Percentiles rank a stretch among this genome's conserved stretches.
phyloP scores from a whole-genome alignment of 2,888 invertebrate species.

The Lordiphosa fenestrarum region DNA sequence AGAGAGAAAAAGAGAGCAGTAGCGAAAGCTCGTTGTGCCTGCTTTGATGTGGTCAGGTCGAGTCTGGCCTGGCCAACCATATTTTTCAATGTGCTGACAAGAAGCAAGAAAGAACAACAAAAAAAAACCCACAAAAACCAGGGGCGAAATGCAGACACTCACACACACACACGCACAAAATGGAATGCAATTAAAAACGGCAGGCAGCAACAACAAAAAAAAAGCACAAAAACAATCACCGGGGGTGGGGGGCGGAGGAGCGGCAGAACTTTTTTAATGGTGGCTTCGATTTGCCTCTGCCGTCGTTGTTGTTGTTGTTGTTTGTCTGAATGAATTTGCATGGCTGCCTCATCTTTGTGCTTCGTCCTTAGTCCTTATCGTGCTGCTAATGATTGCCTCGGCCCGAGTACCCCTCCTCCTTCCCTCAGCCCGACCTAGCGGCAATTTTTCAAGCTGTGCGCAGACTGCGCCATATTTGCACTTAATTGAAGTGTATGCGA shows the following conservation, averaged over 20 bases:
- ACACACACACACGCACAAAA: slow-evolving; percentile 47
- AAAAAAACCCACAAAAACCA: slow-evolving; percentile 25
- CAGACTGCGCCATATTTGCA: slow-evolving; percentile 74
- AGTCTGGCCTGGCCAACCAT: slow-evolving; percentile 45
- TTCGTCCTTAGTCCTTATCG: slow-evolving; percentile 39
- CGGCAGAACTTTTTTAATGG: slow-evolving; percentile 67
- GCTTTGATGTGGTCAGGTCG: slow-evolving; percentile 30
- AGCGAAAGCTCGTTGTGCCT: slow-evolving; percentile 16
- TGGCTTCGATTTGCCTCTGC: slow-evolving; percentile 64
- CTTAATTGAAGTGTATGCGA: slow-evolving; percentile 69
- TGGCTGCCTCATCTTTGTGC: slow-evolving; percentile 56
- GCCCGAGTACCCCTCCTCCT: slow-evolving; percentile 15
- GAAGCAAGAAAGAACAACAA: slow-evolving; percentile 14
- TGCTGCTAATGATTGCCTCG: slow-evolving; percentile 74
- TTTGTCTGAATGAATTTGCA: slow-evolving; percentile 63
- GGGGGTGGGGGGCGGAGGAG: slow-evolving; percentile 18
- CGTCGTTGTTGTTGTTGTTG: slow-evolving; percentile 24
- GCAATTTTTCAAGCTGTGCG: slow-evolving; percentile 58
- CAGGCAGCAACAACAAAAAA: slow-evolving; percentile 57
- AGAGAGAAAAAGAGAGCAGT: slow-evolving; percentile 2
- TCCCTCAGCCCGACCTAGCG: slow-evolving; percentile 1
- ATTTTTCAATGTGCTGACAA: slow-evolving; percentile 39
- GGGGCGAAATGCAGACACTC: slow-evolving; percentile 40
- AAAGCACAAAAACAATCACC: slow-evolving; percentile 23
- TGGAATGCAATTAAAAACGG: slow-evolving; percentile 74